Base-by-base conservation (phyloP, 2,888 invertebrate genomes). In the Sphecodes monilicornis region DNA sequence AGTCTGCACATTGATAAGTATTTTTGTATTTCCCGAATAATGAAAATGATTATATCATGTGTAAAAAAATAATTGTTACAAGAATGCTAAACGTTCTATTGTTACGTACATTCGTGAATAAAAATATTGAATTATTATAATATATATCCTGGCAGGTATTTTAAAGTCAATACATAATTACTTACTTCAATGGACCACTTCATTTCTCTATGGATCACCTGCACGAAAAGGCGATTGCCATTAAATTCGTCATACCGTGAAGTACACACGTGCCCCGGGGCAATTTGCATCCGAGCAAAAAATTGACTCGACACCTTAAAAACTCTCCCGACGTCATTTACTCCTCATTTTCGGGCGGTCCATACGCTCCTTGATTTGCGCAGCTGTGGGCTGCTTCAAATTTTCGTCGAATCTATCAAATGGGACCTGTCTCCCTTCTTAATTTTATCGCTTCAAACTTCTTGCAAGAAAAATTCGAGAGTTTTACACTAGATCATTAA, bases 311-410 rank as follows among this genome's bases (percentile, higher is more conserved):
- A 82, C 76, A 82, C 76, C 50, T 82, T 60, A 60, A 73, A 76
- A 83, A 73, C 76, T 72, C 41, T 72, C 32, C n/a, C 60, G 68
- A 57, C 41, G 46, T 76, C 82, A 72, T 83, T 81, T 69, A 76
- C 82, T 83, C 73, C 43, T 82, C 82, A 54, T 83, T 83, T 46
- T 76, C 82, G 50, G 72, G 68, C 39, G 32, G 76, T 70, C 64
- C 75, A 16, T 64, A 43, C 69, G 11, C 50, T 50, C 26, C 36
- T 36, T 54, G 39, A 60, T 57, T 73, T 68, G 16, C 68, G 46
- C 72, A 86, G 72, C 84, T 68, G 72, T 54, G 74, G 64, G 50
- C 57, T 64, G 71, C n/a, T 18, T 60, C 13, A 36, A 78, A 78
- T 68, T 77, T 81, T 85, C 71, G 74, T 72, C 74, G 68, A 74